Evolutionary conservation across 2,888 invertebrate genomes (phyloP).

Genomic region (Rotaria macrura): DNA sequence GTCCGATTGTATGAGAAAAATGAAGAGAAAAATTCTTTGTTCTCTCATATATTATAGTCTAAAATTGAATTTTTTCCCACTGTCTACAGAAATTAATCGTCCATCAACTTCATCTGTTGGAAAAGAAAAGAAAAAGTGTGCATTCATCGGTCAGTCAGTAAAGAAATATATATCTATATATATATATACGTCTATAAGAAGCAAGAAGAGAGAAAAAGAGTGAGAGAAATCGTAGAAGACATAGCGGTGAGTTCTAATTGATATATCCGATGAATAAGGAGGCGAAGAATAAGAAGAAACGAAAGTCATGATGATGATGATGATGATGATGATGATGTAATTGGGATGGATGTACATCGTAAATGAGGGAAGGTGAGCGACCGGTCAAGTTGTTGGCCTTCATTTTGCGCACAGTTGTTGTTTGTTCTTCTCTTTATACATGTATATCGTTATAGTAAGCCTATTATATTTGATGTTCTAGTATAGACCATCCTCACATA

Average conservation of each 20-base stretch:
- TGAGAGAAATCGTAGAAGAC: neutral
- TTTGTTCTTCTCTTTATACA: neutral
- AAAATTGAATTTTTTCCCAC: neutral
- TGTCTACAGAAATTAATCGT: neutral
- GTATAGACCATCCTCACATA: neutral
- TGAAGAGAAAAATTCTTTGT: neutral
- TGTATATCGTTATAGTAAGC: neutral
- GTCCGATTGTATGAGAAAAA: neutral
- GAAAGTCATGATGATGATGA: conserved; percentile 10
- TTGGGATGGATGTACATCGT: neutral
- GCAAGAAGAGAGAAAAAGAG: neutral
- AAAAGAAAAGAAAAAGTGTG: neutral
- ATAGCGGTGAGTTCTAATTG: neutral
- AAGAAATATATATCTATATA: too few species aligned
- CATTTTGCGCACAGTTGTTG: neutral
- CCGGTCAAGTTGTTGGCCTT: conserved; percentile 8
- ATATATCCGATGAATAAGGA: neutral
- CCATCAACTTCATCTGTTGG: neutral
- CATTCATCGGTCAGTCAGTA: neutral
- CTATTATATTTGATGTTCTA: conserved; percentile 11
- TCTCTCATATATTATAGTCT: neutral
- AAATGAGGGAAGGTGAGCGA: neutral
- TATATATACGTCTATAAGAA: neutral
- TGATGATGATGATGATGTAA: conserved; percentile 9
- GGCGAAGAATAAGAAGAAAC: neutral